Conservation (phyloP, 1,140 invertebrate species). For the Trinorchestia longiramus region DNA sequence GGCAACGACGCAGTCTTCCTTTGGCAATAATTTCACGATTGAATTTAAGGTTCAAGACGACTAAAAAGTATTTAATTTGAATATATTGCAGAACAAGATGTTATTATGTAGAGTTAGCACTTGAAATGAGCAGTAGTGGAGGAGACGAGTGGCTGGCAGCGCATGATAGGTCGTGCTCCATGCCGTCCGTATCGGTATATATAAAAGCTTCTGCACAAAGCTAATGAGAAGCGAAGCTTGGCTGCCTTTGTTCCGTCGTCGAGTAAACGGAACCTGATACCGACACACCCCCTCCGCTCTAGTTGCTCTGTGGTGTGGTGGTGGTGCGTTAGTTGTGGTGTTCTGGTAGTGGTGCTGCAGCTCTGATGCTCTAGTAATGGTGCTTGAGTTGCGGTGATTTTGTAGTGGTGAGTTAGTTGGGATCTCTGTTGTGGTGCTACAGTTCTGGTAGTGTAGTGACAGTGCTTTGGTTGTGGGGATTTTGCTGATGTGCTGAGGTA, state of each 20-base stretch:
- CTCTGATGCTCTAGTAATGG: not conserved
- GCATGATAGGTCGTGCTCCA: slow-evolving; percentile 30
- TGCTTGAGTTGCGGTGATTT: not conserved
- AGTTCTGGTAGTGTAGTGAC: not conserved
- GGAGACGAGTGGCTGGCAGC: not conserved
- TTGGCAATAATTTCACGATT: not conserved
- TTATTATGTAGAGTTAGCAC: not conserved
- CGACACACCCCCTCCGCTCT: slow-evolving; percentile 22
- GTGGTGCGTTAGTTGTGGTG: not conserved
- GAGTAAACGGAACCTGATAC: slow-evolving; percentile 45
- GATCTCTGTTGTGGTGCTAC: not conserved
- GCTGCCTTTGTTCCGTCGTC: slow-evolving; percentile 48
- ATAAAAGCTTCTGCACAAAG: slow-evolving; percentile 49
- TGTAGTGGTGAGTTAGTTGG: not conserved
- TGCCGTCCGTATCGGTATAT: not conserved
- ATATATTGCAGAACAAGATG: not conserved
- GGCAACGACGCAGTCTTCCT: too few species aligned
- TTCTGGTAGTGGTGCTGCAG: not conserved
- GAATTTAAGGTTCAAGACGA: not conserved
- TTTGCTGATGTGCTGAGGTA: not conserved
- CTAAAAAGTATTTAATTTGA: not conserved
- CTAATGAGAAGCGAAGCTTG: slow-evolving; percentile 48
- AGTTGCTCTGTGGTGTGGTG: not conserved
- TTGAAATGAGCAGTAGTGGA: not conserved
- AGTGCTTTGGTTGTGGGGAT: not conserved